phyloP scores from a whole-genome alignment of 2,113 vertebrate genomes.

The Corvus hawaiiensis region DNA sequence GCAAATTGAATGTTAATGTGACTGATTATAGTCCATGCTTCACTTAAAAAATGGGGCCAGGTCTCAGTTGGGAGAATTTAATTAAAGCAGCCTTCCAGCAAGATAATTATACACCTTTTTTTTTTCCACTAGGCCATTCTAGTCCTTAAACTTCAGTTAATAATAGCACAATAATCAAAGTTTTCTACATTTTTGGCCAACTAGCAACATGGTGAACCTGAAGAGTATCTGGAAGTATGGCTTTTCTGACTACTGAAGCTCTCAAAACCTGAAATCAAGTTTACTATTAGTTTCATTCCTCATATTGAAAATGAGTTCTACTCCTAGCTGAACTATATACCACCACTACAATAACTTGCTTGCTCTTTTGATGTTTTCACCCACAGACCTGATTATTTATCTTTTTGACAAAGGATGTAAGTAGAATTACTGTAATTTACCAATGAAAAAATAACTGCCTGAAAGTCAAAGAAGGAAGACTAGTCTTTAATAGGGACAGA shows the following conservation, averaged over 20 bases:
- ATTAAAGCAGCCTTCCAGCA: slow-evolving; percentile 53
- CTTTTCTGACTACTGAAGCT: background rate
- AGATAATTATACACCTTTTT: slow-evolving; percentile 35
- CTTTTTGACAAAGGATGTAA: background rate
- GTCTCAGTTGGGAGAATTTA: slow-evolving; percentile 58
- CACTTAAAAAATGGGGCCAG: slow-evolving; percentile 44
- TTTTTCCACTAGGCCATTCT: background rate
- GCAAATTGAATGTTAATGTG: slow-evolving; percentile 14
- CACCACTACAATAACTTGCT: background rate
- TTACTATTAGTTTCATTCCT: background rate
- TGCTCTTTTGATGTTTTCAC: background rate
- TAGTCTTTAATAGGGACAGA: background rate
- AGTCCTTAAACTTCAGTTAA: slow-evolving; percentile 35
- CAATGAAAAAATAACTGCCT: background rate
- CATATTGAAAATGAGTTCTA: background rate
- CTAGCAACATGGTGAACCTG: background rate
- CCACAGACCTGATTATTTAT: background rate
- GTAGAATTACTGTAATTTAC: background rate
- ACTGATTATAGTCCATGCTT: slow-evolving; percentile 13
- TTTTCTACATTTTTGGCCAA: background rate
- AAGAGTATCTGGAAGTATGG: background rate
- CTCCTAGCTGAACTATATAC: background rate
- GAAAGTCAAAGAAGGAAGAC: background rate
- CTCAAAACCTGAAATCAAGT: background rate
- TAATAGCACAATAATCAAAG: slow-evolving; percentile 9